Conservation (phyloP, 2,113 vertebrate species). For the Alligator mississippiensis region DNA sequence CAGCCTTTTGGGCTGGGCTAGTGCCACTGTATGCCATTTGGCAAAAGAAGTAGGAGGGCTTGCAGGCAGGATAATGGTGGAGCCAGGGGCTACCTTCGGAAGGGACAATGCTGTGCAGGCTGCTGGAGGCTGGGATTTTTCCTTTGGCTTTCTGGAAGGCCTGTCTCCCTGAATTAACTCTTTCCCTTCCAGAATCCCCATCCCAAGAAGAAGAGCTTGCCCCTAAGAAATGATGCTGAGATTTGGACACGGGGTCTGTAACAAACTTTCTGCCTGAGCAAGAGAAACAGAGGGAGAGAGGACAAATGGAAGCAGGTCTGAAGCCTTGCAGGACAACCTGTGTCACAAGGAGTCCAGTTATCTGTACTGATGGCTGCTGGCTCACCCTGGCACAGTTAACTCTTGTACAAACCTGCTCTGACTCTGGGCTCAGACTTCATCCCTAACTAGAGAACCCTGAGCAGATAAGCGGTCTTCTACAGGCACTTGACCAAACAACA, state of each 20-base stretch:
- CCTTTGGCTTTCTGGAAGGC: not conserved
- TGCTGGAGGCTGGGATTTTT: not conserved
- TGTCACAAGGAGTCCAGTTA: not conserved
- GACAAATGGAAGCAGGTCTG: not conserved
- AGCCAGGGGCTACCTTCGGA: too few relatives aligned
- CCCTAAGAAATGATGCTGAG: not conserved
- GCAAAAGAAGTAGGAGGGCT: not conserved
- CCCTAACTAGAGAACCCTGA: too few relatives aligned
- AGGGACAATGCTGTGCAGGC: not conserved
- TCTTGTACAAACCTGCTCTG: not conserved
- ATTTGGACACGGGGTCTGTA: not conserved
- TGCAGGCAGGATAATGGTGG: not conserved
- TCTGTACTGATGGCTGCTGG: not conserved
- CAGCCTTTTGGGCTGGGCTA: not conserved
- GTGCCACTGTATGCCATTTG: fast-evolving
- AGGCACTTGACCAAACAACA: too few relatives aligned
- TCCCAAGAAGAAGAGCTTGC: not conserved
- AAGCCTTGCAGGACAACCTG: not conserved
- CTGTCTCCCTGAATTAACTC: not conserved
- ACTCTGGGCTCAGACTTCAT: not conserved
- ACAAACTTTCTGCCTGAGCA: not conserved
- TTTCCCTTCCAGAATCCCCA: not conserved
- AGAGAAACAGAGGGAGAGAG: not conserved
- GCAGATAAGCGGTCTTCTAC: too few relatives aligned
- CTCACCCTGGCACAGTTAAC: not conserved